Percentiles rank a stretch among this genome's conserved stretches.
Conservation (phyloP, 2,113 vertebrate species). For the Elephantulus edwardii region DNA sequence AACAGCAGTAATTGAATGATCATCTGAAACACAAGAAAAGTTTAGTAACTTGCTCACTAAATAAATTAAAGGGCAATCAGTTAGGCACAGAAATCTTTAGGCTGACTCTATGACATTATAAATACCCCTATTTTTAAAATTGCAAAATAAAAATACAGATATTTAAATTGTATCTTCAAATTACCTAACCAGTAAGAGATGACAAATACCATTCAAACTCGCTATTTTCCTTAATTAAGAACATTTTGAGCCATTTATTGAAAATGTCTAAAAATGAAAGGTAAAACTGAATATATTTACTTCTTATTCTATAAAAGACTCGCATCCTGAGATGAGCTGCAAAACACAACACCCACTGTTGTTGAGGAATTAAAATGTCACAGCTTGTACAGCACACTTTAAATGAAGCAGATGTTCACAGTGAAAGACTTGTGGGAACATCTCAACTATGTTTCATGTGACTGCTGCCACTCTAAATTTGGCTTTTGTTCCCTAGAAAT, state of each 20-base stretch:
- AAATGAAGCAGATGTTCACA: not conserved
- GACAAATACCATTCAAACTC: not conserved
- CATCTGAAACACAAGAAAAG: fast-evolving
- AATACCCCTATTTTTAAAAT: not conserved
- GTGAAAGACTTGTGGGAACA: not conserved
- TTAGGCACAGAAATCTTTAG: not conserved
- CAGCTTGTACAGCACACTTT: not conserved
- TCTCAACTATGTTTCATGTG: not conserved
- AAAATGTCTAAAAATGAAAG: not conserved
- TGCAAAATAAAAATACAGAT: not conserved
- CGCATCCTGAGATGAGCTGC: not conserved
- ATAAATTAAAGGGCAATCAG: not conserved
- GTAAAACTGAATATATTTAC: not conserved
- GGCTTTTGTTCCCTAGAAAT: not conserved
- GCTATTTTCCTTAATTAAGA: not conserved
- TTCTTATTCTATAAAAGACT: not conserved
- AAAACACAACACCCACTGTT: fast-evolving
- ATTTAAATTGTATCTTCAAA: not conserved
- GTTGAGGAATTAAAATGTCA: not conserved
- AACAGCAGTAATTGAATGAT: not conserved
- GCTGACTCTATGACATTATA: not conserved
- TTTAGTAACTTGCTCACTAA: not conserved
- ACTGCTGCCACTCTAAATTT: not conserved
- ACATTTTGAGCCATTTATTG: not conserved
- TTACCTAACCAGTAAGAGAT: not conserved